Evolutionary conservation across 1,140 invertebrate genomes (phyloP), one percentile per base, ranked within the genome.

Genomic region (Achatina immaculata): DNA sequence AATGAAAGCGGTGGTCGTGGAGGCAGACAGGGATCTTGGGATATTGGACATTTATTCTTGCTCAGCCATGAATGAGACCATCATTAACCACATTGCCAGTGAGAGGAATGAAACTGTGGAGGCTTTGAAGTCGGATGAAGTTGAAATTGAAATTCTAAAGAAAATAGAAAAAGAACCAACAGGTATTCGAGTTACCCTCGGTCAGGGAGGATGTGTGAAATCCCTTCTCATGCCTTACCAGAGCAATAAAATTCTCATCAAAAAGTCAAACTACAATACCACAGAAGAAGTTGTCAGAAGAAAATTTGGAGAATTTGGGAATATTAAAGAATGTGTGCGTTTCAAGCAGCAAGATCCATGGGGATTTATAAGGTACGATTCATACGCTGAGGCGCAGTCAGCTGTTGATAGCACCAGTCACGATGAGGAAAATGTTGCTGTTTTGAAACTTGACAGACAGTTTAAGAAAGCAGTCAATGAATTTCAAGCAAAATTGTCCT

Each of bases 1-100:
- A 34, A 58, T 78, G 66, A 71, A 75, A 6, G 55, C 81, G 28
- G 78, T 85, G n/a, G 66, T 88, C 19, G 40, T 88, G 31, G 86
- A 88, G 45, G 88, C 86, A 0, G 81, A 84, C 55, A 83, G 82
- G 66, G 66, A 83, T 34, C 69, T 71, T 0, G 86, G 86, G 28
- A 80, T 83, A 65, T 77, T 89, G n/a, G 73, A 38, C 43, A 38
- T 89, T 1, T 88, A 78, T 76, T 69, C 83, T 42, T 36, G 81
- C 65, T 51, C 38, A 24, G 1, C 45, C 6, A 42, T 66, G 24
- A 68, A 38, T 7, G 11, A 51, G 14, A 21, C 9, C 58, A 34
- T 78, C 9, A 34, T 75, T 62, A 24, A 79, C 0, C 9, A 28
- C 1, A 21, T 79, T 38, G 38, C 71, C 28, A 28, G 42, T 36